Evolutionary conservation across 2,888 invertebrate species (phyloP).

Genomic region (Chromoteleia sp.): DNA sequence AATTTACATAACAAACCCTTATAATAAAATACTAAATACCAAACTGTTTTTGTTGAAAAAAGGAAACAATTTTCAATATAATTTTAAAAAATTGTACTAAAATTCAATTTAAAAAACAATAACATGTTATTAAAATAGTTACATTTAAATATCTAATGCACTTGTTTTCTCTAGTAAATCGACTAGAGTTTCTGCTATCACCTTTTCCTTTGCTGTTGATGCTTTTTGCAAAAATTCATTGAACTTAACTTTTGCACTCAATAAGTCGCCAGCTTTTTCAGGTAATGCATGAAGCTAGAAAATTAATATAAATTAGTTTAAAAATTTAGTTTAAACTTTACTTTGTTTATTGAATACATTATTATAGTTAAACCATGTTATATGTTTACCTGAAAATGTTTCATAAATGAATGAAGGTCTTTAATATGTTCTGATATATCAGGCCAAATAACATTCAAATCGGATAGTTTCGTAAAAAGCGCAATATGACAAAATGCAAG

Average conservation of each 20-base stretch:
- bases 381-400: constrained; percentile 75
- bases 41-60: too few species aligned
- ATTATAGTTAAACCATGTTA: neutral
- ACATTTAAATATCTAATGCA: neutral
- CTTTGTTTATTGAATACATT: neutral
- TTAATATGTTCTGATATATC: constrained; percentile 79
- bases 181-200: constrained; percentile 76
- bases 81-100: too few species aligned
- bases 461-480: constrained; percentile 76
- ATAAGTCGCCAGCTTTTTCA: constrained; percentile 81
- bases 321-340: too few species aligned
- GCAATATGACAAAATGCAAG: constrained; percentile 90
- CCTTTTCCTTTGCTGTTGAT: constrained; percentile 74
- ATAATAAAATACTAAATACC: too few species aligned
- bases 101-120: too few species aligned
- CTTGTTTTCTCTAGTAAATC: constrained; percentile 76
- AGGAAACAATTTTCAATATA: too few species aligned
- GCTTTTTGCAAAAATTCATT: constrained; percentile 75
- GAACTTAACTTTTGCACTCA: constrained; percentile 78
- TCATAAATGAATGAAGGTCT: constrained; percentile 78
- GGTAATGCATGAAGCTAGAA: constrained; percentile 80
- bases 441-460: constrained; percentile 73
- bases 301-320: too few species aligned
- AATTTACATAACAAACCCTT: too few species aligned
- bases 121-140: too few species aligned